Conservation (phyloP, 53 echinoderm and acorn worm genomes). For the Echinometra lucunter region DNA sequence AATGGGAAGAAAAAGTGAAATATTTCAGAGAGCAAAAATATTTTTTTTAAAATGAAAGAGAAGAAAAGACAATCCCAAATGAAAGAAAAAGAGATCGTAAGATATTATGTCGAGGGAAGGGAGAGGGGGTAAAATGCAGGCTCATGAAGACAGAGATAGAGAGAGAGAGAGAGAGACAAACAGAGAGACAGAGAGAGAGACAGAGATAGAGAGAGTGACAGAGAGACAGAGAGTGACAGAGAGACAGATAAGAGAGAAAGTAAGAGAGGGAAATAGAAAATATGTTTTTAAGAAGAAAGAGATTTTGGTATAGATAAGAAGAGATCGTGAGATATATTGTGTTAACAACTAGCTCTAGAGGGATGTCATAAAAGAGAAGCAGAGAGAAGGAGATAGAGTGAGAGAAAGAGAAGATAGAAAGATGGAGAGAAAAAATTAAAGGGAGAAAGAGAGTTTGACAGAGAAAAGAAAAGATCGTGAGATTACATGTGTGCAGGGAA, state of each 20-base stretch:
- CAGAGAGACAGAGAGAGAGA: not conserved
- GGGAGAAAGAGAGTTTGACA: not conserved
- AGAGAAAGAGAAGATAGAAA: not conserved
- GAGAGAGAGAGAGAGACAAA: not conserved
- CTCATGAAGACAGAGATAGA: too few relatives aligned
- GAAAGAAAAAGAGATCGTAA: too few relatives aligned
- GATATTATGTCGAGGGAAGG: too few relatives aligned
- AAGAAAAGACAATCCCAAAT: too few relatives aligned
- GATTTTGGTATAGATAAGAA: not conserved
- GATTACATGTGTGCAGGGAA: not conserved
- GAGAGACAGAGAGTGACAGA: not conserved
- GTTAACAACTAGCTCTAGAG: not conserved
- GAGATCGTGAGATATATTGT: not conserved
- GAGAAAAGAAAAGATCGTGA: not conserved
- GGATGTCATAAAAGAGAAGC: too few relatives aligned
- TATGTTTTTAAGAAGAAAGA: too few relatives aligned
- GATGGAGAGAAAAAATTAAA: not conserved
- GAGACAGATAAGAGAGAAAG: too few relatives aligned
- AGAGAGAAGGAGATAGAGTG: not conserved
- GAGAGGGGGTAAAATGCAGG: too few relatives aligned
- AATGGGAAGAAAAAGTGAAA: too few relatives aligned
- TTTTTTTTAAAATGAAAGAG: too few relatives aligned
- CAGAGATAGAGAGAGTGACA: not conserved
- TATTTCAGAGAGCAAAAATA: too few relatives aligned
- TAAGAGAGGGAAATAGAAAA: too few relatives aligned